A percentile compares a stretch with the other conserved stretches of the same genome.
These are phyloP conservation scores for Lamproptera curius DNA, from an alignment of 2,888 invertebrate species.

Conservation along the genomic window DNA sequence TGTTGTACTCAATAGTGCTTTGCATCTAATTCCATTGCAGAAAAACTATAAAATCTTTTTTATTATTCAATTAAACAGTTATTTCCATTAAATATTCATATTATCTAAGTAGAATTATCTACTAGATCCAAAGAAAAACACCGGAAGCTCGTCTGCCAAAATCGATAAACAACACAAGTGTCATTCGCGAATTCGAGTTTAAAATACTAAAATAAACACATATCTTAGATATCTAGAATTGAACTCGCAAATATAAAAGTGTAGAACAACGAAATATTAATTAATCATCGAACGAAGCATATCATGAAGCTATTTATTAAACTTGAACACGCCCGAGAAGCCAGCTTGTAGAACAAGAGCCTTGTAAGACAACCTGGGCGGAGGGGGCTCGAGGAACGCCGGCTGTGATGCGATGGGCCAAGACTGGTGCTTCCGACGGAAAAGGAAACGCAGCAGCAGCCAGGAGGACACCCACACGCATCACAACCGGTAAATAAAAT, in stretches of 20 bases:
- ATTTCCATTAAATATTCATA: background rate
- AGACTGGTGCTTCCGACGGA: slow-evolving; percentile 86
- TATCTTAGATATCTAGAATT: no score
- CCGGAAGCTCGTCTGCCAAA: slow-evolving; percentile 15
- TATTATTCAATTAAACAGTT: background rate
- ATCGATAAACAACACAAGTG: background rate
- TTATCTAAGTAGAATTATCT: background rate
- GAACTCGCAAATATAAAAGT: slow-evolving; percentile 4
- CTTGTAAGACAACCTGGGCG: no score
- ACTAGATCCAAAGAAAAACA: slow-evolving; percentile 8
- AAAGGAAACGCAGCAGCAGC: slow-evolving; percentile 83
- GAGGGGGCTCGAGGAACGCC: slow-evolving; percentile 74
- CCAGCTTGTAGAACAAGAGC: slow-evolving; percentile 53
- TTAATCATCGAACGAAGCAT: slow-evolving; percentile 3
- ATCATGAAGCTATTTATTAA: background rate
- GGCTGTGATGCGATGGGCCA: slow-evolving; percentile 83
- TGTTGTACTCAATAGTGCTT: no score
- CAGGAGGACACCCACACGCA: slow-evolving; percentile 80
- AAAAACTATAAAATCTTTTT: background rate
- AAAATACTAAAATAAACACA: background rate
- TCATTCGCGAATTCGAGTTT: background rate
- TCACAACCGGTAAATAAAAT: slow-evolving; percentile 73
- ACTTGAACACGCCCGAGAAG: slow-evolving; percentile 7
- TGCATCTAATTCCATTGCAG: no score
- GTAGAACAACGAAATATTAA: slow-evolving; percentile 1